Evolutionary conservation across 2,797 vertebrate species (phyloP).

Genomic region (Lithobates pipiens): DNA sequence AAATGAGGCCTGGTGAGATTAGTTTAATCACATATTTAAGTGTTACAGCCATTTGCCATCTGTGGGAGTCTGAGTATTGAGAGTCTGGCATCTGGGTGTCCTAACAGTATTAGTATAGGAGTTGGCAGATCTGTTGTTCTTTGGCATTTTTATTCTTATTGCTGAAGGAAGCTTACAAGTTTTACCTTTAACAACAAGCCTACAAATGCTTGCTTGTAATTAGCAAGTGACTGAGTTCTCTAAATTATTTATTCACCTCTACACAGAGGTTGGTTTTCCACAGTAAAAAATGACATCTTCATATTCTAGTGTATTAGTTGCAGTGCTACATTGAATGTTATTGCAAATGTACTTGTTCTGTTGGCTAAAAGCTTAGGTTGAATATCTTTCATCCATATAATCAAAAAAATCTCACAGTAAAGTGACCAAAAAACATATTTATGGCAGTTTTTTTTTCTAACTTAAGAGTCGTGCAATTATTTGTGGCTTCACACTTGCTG

Average conservation of each 20-base stretch:
- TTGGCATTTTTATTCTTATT: slow-evolving; percentile 20
- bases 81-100: slow-evolving; percentile 46
- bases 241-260: slow-evolving; percentile 15
- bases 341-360: too few species aligned
- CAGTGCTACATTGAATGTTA: background rate
- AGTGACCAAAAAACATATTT: too few species aligned
- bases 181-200: slow-evolving; percentile 16
- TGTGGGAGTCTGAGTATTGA: slow-evolving; percentile 36
- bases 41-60: slow-evolving; percentile 50
- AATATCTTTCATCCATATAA: too few species aligned
- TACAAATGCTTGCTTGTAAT: slow-evolving; percentile 42
- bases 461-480: too few species aligned
- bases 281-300: background rate
- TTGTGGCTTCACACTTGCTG: too few species aligned
- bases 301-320: background rate
- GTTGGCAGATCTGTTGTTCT: slow-evolving; percentile 35
- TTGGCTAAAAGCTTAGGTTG: too few species aligned
- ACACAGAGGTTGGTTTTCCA: background rate
- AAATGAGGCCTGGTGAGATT: slow-evolving; percentile 52
- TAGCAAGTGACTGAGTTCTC: background rate
- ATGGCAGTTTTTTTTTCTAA: too few species aligned
- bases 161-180: slow-evolving; percentile 9
- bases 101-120: slow-evolving; percentile 35
- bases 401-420: too few species aligned
- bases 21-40: slow-evolving; percentile 50